phyloP scores from a whole-genome alignment of 2,113 vertebrate species.

The Silurus meridionalis region DNA sequence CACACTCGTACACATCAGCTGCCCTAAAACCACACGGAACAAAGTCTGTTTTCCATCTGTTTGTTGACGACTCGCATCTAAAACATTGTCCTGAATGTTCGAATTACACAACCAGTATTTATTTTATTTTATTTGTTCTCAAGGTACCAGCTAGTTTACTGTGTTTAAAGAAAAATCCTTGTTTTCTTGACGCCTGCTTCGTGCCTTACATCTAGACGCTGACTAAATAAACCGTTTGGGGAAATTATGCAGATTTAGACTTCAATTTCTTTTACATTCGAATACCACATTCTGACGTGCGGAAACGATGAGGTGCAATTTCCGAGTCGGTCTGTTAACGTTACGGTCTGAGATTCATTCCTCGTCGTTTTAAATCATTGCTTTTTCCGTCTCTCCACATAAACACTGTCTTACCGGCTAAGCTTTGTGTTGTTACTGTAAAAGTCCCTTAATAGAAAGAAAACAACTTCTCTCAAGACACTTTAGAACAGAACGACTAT shows the following conservation, averaged over 20 bases:
- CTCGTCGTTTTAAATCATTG: background rate
- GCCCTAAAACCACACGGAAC: background rate
- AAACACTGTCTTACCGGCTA: background rate
- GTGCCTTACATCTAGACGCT: background rate
- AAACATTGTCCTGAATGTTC: background rate
- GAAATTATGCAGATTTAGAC: background rate
- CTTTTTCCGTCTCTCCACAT: background rate
- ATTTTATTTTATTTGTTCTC: background rate
- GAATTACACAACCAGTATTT: constrained; percentile 16
- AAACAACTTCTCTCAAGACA: background rate
- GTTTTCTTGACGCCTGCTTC: background rate
- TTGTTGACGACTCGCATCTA: background rate
- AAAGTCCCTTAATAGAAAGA: background rate
- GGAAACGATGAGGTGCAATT: background rate
- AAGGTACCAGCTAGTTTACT: background rate
- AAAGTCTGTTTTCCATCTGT: background rate
- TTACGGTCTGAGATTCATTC: background rate
- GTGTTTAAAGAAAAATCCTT: background rate
- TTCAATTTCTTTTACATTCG: background rate
- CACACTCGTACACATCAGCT: background rate
- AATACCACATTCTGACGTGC: no score
- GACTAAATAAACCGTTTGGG: constrained; percentile 38
- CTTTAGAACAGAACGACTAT: background rate
- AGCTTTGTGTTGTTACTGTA: background rate
- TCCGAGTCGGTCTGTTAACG: background rate